Evolutionary conservation across 1,140 invertebrate species (phyloP).

Genomic region (Pissodes strobi): DNA sequence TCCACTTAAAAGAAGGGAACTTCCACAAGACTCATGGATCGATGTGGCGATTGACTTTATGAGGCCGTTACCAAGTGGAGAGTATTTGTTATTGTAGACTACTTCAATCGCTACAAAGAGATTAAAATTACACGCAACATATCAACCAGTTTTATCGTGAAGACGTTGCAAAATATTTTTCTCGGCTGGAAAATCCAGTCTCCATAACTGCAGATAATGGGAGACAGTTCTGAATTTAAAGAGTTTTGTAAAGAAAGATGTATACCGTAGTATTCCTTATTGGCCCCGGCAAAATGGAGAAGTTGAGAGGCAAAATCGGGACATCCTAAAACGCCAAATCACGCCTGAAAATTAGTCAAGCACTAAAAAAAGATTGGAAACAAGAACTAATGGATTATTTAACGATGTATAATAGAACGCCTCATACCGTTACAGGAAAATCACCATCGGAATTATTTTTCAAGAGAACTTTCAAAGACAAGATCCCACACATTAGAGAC

Average conservation of each 20-base stretch:
- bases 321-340: too few relatives aligned
- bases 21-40: conserved; percentile 50
- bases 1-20: conserved; percentile 37
- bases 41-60: conserved; percentile 51
- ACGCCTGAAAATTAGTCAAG: too few relatives aligned
- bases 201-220: conserved; percentile 42
- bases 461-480: too few relatives aligned
- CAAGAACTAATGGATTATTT: too few relatives aligned
- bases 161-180: conserved; percentile 22
- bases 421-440: too few relatives aligned
- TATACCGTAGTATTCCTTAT: conserved; percentile 43
- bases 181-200: conserved; percentile 18
- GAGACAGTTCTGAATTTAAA: conserved; percentile 40
- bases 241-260: conserved; percentile 36
- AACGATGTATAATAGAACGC: too few relatives aligned
- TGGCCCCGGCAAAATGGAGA: conserved; percentile 51
- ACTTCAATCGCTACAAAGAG: conserved; percentile 23
- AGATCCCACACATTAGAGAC: too few relatives aligned
- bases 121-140: conserved; percentile 22
- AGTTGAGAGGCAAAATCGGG: conserved; percentile 47
- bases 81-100: conserved; percentile 37
- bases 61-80: too few relatives aligned
- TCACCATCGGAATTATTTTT: too few relatives aligned
- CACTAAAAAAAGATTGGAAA: too few relatives aligned
- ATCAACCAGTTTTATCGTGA: conserved; percentile 15